Evolutionary conservation across 2,797 vertebrate genomes (phyloP).

Genomic region (Sarcoramphus papa): DNA sequence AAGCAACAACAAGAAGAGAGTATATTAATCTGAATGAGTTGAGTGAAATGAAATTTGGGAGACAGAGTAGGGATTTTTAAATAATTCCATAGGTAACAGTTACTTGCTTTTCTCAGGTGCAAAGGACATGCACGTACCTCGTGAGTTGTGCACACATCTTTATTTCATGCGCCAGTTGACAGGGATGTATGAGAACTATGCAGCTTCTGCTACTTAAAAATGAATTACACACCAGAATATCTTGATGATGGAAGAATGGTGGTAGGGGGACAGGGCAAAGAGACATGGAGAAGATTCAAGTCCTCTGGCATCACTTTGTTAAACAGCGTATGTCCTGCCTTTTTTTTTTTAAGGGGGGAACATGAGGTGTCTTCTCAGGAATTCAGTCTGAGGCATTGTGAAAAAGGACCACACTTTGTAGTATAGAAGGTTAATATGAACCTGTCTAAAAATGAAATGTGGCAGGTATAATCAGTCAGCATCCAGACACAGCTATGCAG

Average conservation of each 20-base stretch:
- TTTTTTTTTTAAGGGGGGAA: background rate
- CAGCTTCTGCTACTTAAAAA: background rate
- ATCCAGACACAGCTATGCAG: background rate
- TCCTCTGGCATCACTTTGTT: background rate
- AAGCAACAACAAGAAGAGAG: background rate
- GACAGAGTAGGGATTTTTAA: background rate
- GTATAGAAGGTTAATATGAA: background rate
- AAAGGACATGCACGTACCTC: background rate
- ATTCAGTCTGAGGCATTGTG: background rate
- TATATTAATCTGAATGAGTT: background rate
- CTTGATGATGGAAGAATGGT: background rate
- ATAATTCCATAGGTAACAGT: background rate
- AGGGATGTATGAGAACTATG: background rate
- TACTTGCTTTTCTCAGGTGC: background rate
- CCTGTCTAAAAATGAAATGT: background rate
- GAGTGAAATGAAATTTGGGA: background rate
- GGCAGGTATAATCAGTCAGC: background rate
- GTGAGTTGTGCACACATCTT: background rate
- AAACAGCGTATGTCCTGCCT: background rate
- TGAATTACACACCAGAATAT: background rate
- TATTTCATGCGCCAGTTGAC: background rate
- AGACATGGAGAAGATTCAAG: background rate
- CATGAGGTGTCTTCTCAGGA: background rate
- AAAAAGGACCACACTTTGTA: background rate
- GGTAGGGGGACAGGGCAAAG: background rate